These are phyloP conservation scores for Parazoanthus swiftii DNA, from an alignment of 92 coral and sea anemone species.

Conservation along the genomic window DNA sequence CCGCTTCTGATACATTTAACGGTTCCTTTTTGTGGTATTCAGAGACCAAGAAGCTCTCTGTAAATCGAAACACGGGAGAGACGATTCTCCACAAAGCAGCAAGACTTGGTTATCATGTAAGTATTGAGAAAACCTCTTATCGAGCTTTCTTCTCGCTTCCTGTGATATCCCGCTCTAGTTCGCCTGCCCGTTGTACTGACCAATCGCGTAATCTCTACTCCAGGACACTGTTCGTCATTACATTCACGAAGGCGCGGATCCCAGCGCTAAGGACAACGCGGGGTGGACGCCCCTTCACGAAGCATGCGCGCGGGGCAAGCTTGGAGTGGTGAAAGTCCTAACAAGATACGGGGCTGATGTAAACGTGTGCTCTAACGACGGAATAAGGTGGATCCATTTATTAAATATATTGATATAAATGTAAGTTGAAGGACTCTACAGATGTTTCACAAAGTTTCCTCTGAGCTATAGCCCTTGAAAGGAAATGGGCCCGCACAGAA, in stretches of 20 bases:
- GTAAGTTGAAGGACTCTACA: too few relatives aligned
- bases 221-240: slow-evolving; percentile 92
- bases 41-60: slow-evolving; percentile 80
- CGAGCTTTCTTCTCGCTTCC: neutral
- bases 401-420: too few relatives aligned
- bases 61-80: slow-evolving; percentile 96
- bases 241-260: slow-evolving; percentile 90
- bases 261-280: slow-evolving; percentile 95
- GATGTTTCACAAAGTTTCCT: too few relatives aligned
- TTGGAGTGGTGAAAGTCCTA: slow-evolving; percentile 90
- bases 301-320: slow-evolving; percentile 97
- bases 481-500: too few relatives aligned
- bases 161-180: slow-evolving; percentile 6
- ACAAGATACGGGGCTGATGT: slow-evolving; percentile 93
- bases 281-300: slow-evolving; percentile 99
- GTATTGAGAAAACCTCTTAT: slow-evolving; percentile 32
- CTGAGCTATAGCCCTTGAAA: too few relatives aligned
- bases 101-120: slow-evolving; percentile 92
- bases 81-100: slow-evolving; percentile 97
- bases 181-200: neutral
- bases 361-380: slow-evolving; percentile 94
- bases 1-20: neutral
- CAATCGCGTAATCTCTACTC: neutral
- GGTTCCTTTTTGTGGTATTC: neutral
- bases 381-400: slow-evolving; percentile 85